Conservation (phyloP, 2,888 invertebrate species). For the Melieria picta region DNA sequence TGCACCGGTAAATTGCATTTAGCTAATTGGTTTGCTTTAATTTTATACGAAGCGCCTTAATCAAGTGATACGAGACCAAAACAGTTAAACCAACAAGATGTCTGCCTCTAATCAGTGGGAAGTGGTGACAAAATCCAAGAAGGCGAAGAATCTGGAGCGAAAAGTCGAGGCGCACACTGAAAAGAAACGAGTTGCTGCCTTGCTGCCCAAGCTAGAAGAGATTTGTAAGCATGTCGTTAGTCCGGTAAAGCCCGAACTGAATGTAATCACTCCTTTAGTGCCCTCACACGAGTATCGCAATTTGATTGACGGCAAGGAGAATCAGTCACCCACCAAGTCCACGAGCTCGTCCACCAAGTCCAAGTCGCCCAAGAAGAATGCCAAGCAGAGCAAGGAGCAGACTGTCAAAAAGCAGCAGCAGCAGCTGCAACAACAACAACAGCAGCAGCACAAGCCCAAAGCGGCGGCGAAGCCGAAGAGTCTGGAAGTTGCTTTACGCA, state of each 20-base stretch:
- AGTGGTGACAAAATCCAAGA: conserved; percentile 77
- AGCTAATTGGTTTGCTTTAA: background rate
- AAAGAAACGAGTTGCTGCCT: conserved; percentile 65
- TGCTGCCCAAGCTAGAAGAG: conserved; percentile 79
- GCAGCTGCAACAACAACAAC: conserved; percentile 30
- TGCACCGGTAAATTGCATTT: conserved; percentile 19
- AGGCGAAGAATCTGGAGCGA: conserved; percentile 67
- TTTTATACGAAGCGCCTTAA: background rate
- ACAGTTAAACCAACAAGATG: conserved; percentile 52
- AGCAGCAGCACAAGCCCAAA: conserved; percentile 29
- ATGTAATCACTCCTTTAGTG: conserved; percentile 66
- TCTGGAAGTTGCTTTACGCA: conserved; percentile 57
- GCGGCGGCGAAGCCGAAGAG: conserved; percentile 53
- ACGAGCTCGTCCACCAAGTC: conserved; percentile 43
- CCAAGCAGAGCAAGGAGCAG: conserved; percentile 19
- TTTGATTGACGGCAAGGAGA: conserved; percentile 67
- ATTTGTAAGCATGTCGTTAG: conserved; percentile 70
- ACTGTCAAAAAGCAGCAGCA: conserved; percentile 36
- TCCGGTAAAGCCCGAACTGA: background rate
- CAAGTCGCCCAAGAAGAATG: conserved; percentile 38
- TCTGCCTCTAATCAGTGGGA: conserved; percentile 73
- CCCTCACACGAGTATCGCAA: conserved; percentile 76
- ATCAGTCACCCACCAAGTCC: conserved; percentile 41
- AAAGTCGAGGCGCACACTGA: conserved; percentile 68
- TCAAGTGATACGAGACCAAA: background rate